Evolutionary conservation across 2,888 invertebrate genomes (phyloP), one percentile per base, ranked within the genome.

Genomic region (Synergus umbraculus): DNA sequence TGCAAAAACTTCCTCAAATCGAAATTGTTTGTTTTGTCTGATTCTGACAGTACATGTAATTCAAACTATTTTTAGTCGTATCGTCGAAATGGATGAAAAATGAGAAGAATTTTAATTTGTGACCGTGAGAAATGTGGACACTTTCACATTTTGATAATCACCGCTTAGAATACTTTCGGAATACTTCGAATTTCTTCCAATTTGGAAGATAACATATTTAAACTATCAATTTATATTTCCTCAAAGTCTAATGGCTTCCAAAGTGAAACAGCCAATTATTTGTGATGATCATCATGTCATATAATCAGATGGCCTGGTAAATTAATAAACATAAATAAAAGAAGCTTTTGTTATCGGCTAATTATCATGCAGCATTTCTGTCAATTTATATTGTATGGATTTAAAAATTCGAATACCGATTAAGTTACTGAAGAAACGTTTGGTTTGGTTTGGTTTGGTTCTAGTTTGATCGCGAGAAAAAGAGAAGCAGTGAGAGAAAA

Each of bases 321-420:
- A 18, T 18, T 58, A 58, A 58, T 58, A 18, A 58, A 2, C 10
- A 44, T 44, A 44, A 44, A 44, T 44, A 44, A 10, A 44, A 44
- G 10, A 9, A 10, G 44, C 10, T 7, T 44, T 44, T 44, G 2
- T 58, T 58, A 58, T 58, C 58, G 18, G 3, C 54, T 18, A 18
- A 18, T 18, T 58, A 1, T 15, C 18, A 18, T 58, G 18, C 18
- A 58, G 58, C 58, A n/a, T n/a, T 54, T 54, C 15, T 18, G 58
- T 18, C 58, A 58, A 18, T 54, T 54, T 54, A 54, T 54, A 54
- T n/a, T 58, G 58, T 58, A 58, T 58, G 18, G 58, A 58, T 18
- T 58, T 58, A 58, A 58, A 37, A 58, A 58, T 58, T 58, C 18
- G 9, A 58, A 58, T 58, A 58, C 18, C 58, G 58, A 58, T 58